Conservation (phyloP, 2,888 invertebrate species). For the Diaprepes abbreviatus region DNA sequence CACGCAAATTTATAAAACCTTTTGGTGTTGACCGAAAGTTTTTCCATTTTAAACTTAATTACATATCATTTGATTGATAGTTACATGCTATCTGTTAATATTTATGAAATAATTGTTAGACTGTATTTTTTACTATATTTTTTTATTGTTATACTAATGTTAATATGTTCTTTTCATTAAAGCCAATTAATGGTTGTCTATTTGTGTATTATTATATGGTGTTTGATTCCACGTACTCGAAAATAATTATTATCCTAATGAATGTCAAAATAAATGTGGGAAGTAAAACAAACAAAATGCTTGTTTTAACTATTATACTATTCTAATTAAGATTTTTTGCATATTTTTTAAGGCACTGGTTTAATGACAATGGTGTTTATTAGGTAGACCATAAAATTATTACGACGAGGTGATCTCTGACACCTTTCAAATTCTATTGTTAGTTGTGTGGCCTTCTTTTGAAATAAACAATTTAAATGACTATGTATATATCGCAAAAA, state of each 20-base stretch:
- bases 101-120: conserved; percentile 28
- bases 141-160: conserved; percentile 1
- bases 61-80: conserved; percentile 23
- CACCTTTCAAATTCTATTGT: too few relatives aligned
- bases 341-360: background rate
- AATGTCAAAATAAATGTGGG: conserved; percentile 11
- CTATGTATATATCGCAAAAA: too few relatives aligned
- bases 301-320: background rate
- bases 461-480: too few relatives aligned
- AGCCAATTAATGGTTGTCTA: background rate
- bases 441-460: too few relatives aligned
- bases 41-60: conserved; percentile 18
- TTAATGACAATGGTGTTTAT: background rate
- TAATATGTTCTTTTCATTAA: conserved; percentile 6
- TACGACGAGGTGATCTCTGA: too few relatives aligned
- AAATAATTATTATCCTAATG: background rate
- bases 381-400: background rate
- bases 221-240: conserved; percentile 7
- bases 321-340: conserved; percentile 5
- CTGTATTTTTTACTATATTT: background rate
- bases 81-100: conserved; percentile 23
- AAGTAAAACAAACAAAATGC: background rate
- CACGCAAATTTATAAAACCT: conserved; percentile 19
- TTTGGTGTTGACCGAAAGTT: conserved; percentile 24
- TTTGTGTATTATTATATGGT: conserved; percentile 14